Evolutionary conservation across 2,888 invertebrate species (phyloP).

Genomic region (Clostera curtula): DNA sequence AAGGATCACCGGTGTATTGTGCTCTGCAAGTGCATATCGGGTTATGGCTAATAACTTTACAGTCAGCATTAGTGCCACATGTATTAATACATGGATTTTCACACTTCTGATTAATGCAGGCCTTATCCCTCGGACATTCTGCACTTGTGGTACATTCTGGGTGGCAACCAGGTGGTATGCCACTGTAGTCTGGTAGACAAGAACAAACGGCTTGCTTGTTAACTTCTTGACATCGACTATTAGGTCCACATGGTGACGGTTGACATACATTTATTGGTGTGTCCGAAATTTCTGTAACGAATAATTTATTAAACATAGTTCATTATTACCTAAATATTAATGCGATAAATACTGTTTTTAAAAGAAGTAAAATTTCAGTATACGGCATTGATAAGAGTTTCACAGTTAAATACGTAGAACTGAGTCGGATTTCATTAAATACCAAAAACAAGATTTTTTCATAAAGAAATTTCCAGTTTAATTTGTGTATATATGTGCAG

Average conservation of each 20-base stretch:
- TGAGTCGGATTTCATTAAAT: too few relatives aligned
- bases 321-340: too few relatives aligned
- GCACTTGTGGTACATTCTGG: slow-evolving; percentile 86
- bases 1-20: slow-evolving; percentile 81
- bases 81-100: slow-evolving; percentile 82
- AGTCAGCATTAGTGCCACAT: slow-evolving; percentile 81
- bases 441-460: too few relatives aligned
- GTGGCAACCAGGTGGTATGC: slow-evolving; percentile 83
- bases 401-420: too few relatives aligned
- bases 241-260: slow-evolving; percentile 84
- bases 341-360: too few relatives aligned
- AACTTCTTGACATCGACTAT: slow-evolving; percentile 82
- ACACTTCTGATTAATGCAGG: slow-evolving; percentile 86
- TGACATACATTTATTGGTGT: slow-evolving; percentile 73
- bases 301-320: not conserved
- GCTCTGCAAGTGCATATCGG: slow-evolving; percentile 83
- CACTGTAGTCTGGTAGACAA: slow-evolving; percentile 81
- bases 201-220: slow-evolving; percentile 85
- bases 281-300: slow-evolving; percentile 40
- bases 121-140: slow-evolving; percentile 82
- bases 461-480: too few relatives aligned
- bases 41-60: slow-evolving; percentile 85
- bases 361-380: too few relatives aligned
- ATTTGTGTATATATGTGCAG: too few relatives aligned
- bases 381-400: too few relatives aligned